Conservation (phyloP, 1,140 invertebrate species). For the Antheraea mylitta region DNA sequence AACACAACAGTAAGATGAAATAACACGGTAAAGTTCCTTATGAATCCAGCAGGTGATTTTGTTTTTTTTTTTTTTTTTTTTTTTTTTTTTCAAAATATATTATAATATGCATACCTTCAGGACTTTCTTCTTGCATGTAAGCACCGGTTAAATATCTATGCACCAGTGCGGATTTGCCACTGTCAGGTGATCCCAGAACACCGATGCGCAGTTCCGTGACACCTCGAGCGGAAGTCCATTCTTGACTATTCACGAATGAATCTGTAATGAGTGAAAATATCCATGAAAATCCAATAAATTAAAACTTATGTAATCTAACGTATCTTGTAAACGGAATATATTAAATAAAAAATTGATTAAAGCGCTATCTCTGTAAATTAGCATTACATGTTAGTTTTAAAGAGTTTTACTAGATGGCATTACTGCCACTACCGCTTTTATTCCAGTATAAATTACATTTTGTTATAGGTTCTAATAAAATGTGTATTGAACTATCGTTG, state of each 20-base stretch:
- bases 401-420: neutral
- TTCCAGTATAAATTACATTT: neutral
- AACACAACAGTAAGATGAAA: neutral
- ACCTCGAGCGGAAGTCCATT: constrained; percentile 97
- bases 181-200: constrained; percentile 95
- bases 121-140: constrained; percentile 98
- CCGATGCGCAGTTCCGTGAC: constrained; percentile 97
- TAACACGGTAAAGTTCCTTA: neutral
- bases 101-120: constrained; percentile 83
- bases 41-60: neutral
- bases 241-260: constrained; percentile 99
- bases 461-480: too few species aligned
- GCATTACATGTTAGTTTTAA: too few species aligned
- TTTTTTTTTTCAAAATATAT: too few species aligned
- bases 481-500: neutral
- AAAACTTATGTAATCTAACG: neutral
- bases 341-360: too few species aligned
- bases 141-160: constrained; percentile 98
- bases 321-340: too few species aligned
- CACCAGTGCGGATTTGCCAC: constrained; percentile 98
- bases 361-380: too few species aligned
- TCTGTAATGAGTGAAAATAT: constrained; percentile 85
- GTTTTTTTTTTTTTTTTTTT: too few species aligned
- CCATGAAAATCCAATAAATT: neutral
- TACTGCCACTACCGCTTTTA: neutral